Percentiles rank a stretch among this genome's conserved stretches.
These are phyloP conservation scores for Halocynthia aurantium DNA, from an alignment of 23 tunicate species.

Conservation along the genomic window DNA sequence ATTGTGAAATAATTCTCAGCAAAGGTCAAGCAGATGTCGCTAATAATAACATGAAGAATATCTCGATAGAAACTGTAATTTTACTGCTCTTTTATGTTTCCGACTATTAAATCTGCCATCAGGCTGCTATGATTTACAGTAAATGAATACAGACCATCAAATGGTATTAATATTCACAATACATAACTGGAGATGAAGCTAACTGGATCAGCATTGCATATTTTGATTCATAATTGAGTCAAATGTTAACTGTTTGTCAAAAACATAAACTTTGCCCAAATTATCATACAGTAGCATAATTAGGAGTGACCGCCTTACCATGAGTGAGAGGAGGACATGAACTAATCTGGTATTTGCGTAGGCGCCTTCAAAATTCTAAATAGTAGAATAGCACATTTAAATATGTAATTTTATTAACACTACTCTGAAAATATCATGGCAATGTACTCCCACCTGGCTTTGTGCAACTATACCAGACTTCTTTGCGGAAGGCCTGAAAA, in stretches of 20 bases:
- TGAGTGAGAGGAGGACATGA: constrained; percentile 32
- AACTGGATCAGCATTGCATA: no score
- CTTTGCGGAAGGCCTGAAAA: constrained; percentile 9
- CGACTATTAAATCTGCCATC: neutral
- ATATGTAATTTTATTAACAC: neutral
- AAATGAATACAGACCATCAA: no score
- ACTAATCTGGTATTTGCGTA: constrained; percentile 51
- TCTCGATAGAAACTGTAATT: neutral
- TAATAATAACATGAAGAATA: neutral
- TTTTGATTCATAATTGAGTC: no score
- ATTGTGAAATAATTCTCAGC: neutral
- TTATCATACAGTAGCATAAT: no score
- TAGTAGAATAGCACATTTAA: neutral
- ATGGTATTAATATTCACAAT: no score
- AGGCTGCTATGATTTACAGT: no score
- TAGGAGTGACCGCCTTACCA: constrained; percentile 23
- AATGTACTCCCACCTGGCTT: constrained; percentile 10
- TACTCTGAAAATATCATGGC: neutral
- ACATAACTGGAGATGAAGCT: no score
- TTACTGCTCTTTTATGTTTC: neutral
- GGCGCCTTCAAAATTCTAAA: constrained; percentile 52
- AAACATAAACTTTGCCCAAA: no score
- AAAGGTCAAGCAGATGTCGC: no score
- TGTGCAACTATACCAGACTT: constrained; percentile 11
- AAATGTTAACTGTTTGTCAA: no score